phyloP scores from a whole-genome alignment of 2,113 vertebrate genomes.

The Megaptera novaeangliae region DNA sequence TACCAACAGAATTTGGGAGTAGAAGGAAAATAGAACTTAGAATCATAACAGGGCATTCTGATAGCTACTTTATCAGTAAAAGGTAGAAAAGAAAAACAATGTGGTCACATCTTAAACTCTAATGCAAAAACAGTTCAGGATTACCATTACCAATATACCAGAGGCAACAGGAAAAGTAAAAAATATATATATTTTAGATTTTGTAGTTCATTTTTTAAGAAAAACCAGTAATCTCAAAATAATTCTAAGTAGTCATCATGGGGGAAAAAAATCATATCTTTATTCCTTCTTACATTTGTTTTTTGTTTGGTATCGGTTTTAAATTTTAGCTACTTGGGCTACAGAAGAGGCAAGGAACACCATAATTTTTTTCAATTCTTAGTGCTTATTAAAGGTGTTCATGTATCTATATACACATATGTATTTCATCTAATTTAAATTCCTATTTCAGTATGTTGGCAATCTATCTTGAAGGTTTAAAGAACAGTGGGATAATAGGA shows the following conservation, averaged over 20 bases:
- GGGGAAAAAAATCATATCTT: not conserved
- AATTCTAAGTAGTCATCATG: not conserved
- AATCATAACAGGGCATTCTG: not conserved
- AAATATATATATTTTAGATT: not conserved
- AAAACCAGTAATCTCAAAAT: constrained; percentile 15
- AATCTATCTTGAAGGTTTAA: not conserved
- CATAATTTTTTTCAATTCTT: not conserved
- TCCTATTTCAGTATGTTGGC: not conserved
- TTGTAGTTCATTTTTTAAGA: not conserved
- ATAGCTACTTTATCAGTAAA: not conserved
- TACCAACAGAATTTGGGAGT: not conserved
- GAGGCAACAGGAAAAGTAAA: not conserved
- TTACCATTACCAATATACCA: not conserved
- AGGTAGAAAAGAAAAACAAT: not conserved
- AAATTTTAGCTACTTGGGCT: not conserved
- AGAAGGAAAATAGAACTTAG: not conserved
- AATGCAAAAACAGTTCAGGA: not conserved
- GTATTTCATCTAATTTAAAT: not conserved
- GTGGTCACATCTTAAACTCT: not conserved
- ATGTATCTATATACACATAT: not conserved
- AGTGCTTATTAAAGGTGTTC: not conserved
- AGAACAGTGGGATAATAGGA: not conserved
- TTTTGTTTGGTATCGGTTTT: not conserved
- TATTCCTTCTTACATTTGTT: not conserved
- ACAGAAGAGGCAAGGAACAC: not conserved